Conservation (phyloP, 2,797 vertebrate genomes). For the Gallinago stenura region DNA sequence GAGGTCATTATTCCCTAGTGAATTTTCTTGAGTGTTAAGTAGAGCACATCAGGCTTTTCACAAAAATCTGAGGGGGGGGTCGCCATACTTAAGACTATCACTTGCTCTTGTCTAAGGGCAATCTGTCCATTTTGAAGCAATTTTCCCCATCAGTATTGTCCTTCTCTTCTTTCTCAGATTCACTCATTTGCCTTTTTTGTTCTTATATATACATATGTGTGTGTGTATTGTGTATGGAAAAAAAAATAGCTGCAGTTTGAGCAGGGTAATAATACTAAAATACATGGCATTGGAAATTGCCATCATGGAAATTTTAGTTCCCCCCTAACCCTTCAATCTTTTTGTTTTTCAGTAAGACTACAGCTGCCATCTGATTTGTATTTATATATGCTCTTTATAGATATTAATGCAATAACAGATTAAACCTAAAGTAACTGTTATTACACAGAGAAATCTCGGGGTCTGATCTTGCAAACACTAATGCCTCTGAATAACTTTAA, state of each 20-base stretch:
- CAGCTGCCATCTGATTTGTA: conserved; percentile 72
- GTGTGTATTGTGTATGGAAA: neutral
- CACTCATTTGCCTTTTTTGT: neutral
- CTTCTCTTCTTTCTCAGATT: neutral
- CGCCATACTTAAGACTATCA: conserved; percentile 16
- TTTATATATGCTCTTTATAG: conserved; percentile 70
- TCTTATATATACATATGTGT: neutral
- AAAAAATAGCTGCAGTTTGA: neutral
- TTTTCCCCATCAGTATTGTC: conserved; percentile 5
- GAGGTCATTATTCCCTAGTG: conserved; percentile 54
- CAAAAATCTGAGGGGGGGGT: neutral
- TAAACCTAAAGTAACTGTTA: conserved; percentile 67
- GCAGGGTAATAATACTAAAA: conserved; percentile 5
- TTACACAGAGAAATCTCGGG: conserved; percentile 59
- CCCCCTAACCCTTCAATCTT: neutral
- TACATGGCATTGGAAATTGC: neutral
- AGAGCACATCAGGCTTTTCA: conserved; percentile 56
- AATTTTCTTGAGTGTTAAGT: conserved; percentile 47
- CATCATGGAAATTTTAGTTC: neutral
- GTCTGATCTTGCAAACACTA: conserved; percentile 62
- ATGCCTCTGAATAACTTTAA: conserved; percentile 63
- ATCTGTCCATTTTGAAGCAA: conserved; percentile 35
- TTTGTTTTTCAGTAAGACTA: neutral
- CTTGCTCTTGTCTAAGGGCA: conserved; percentile 10
- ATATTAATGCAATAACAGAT: conserved; percentile 73